Evolutionary conservation across 1,140 invertebrate genomes (phyloP), one percentile per base, ranked within the genome.

Genomic region (Drosophila takahashii): DNA sequence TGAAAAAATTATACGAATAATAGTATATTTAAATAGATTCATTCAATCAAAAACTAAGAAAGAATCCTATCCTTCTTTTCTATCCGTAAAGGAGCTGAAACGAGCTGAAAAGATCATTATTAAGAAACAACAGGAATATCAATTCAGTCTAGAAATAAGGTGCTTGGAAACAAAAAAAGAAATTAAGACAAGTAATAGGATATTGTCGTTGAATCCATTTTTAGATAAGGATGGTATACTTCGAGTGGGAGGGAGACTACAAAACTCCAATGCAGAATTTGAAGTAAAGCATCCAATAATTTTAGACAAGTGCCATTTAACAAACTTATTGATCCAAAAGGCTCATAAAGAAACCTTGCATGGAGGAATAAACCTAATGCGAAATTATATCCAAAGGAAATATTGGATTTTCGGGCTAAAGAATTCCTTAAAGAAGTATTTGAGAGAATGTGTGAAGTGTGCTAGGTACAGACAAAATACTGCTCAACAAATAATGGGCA

Each of bases 121-220:
- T 7, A 58, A 26, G 4, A 58, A 47, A 45, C 16, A 47, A 4
- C 56, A 58, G 6, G 9, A 58, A 58, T 36, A 47, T 15, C 13
- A 36, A 15, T 47, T 36, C 6, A 45, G 42, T 4, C 9, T 5
- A 32, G 29, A 47, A 3, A 58, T 34, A 47, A 45, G 15, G 16
- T 58, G 27, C 42, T 42, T 59, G 4, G 47, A 58, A n/a, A n/a
- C n/a, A n/a, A n/a, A 36, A n/a, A 36, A 15, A 15, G 16, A 47
- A 36, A 15, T 53, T 10, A 29, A 57, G 15, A 57, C n/a, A 29
- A 56, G 29, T 42, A 42, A 42, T 42, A 57, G 15, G 44, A 29
- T 44, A 45, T 22, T 45, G 16, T 58, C 56, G 10, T 36, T 47
- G 4, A 47, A 58, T 47, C 29, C 44, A 15, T 59, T 48, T 27